These are phyloP conservation scores for Plemyria rubiginata DNA, from an alignment of 2,888 invertebrate species.

Conservation along the genomic window DNA sequence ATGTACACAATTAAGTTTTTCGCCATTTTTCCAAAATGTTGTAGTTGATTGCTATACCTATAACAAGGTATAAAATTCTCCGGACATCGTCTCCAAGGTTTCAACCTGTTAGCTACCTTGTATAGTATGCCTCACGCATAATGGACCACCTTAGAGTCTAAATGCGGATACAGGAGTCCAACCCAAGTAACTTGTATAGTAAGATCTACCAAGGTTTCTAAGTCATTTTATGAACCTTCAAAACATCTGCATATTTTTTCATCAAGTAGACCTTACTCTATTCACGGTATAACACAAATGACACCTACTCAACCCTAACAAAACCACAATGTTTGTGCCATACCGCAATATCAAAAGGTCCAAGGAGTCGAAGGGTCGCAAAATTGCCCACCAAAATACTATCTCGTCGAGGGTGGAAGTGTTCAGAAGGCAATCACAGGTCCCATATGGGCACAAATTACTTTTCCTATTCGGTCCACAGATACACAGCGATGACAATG, in stretches of 20 bases:
- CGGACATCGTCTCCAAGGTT: no score
- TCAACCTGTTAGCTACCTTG: no score
- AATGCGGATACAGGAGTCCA: no score
- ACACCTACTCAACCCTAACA: constrained; percentile 40
- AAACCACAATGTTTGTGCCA: constrained; percentile 30
- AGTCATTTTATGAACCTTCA: neutral
- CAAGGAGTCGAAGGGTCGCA: constrained; percentile 66
- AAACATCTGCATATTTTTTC: constrained; percentile 20
- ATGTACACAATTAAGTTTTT: neutral
- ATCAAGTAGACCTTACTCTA: constrained; percentile 15
- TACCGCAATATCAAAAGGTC: constrained; percentile 67
- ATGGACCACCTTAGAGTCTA: no score
- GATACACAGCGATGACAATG: constrained; percentile 77
- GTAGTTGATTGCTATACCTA: no score
- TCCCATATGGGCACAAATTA: constrained; percentile 84
- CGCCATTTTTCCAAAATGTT: neutral
- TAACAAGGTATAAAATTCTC: no score
- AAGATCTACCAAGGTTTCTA: neutral
- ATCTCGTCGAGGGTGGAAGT: constrained; percentile 70
- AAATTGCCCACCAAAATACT: constrained; percentile 74
- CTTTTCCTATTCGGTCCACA: constrained; percentile 72
- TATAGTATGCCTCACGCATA: no score
- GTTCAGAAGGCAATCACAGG: constrained; percentile 80
- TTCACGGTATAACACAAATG: constrained; percentile 22
- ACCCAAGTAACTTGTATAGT: no score